Evolutionary conservation across 2,113 vertebrate species (phyloP), one percentile per base, ranked within the genome.

Genomic region (Menura novaehollandiae): DNA sequence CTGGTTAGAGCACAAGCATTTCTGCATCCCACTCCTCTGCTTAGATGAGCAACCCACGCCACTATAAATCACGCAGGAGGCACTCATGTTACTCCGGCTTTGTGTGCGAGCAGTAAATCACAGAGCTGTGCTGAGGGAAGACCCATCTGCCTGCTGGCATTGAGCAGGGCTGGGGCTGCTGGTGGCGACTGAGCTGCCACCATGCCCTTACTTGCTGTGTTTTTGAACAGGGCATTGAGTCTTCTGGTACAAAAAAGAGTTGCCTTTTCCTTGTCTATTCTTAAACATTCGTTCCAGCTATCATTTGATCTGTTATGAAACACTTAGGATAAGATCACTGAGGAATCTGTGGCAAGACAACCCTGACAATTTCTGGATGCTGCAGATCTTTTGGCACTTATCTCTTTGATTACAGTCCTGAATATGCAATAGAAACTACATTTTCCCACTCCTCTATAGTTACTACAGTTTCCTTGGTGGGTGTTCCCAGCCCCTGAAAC

Each of bases 21-120:
- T 87, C 86, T 95, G 94, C 94, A 85, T 89, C 95, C 87, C 89
- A 92, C 93, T 97, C 73, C 84, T 85, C 93, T 72, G 86, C 89
- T 81, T 17, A 75, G 94, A 87, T 60, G 93, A 96, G 86, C 95
- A 91, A 33, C 94, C 94, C 94, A 95, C 83, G 19, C 95, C 76
- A 81, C 91, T 52, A 27, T 84, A 91, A 95, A 94, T 94, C 93
- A 85, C 8, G 21, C 77, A 56, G 73, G 67, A 95, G 82, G 53
- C 89, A 64, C 74, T 72, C 12, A 0, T 37, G 81, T 67, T 85
- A 30, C 88, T 75, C 28, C 23, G 71, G 86, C 92, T 92, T 91
- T 89, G 35, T 52, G 66, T 72, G 60, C 2, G 0, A 15, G 33
- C 69, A 49, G 64, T 91, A 72, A 88, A 92, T 87, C 93, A 85